Evolutionary conservation across 2,797 vertebrate genomes (phyloP).

Genomic region (Discoglossus pictus): DNA sequence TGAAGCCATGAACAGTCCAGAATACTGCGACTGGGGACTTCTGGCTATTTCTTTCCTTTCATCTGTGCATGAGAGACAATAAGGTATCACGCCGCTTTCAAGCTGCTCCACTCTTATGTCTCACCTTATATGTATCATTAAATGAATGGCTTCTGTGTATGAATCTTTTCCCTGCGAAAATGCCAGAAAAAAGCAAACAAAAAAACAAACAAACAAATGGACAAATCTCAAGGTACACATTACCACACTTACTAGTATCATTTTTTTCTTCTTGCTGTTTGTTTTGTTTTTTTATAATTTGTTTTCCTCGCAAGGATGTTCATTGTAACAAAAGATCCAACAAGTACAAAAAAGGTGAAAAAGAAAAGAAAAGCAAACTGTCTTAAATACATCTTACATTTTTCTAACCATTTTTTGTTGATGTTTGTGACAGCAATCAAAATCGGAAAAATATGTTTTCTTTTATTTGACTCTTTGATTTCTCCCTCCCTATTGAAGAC

Average conservation of each 20-base stretch:
- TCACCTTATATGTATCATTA: constrained; percentile 6
- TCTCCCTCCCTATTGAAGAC: constrained; percentile 13
- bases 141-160: constrained; percentile 16
- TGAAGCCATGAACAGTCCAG: constrained; percentile 81
- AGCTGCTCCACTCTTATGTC: constrained; percentile 16
- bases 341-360: constrained; percentile 52
- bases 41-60: constrained; percentile 70
- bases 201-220: too few species aligned
- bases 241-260: constrained; percentile 15
- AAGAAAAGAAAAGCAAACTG: constrained; percentile 57
- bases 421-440: too few species aligned
- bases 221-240: constrained; percentile 28
- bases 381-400: too few species aligned
- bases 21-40: constrained; percentile 75
- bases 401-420: too few species aligned
- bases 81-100: constrained; percentile 71
- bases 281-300: neutral
- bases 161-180: constrained; percentile 16
- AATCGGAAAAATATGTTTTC: constrained; percentile 63
- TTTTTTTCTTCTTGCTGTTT: constrained; percentile 1
- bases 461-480: constrained; percentile 20
- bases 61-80: constrained; percentile 69
- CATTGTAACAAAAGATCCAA: constrained; percentile 13
- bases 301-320: constrained; percentile 13
- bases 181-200: constrained; percentile 9